Percentiles rank a stretch among this genome's conserved stretches.
These are phyloP conservation scores for Syngnathus rostellatus DNA, from an alignment of 2,797 vertebrate genomes.

Conservation along the genomic window DNA sequence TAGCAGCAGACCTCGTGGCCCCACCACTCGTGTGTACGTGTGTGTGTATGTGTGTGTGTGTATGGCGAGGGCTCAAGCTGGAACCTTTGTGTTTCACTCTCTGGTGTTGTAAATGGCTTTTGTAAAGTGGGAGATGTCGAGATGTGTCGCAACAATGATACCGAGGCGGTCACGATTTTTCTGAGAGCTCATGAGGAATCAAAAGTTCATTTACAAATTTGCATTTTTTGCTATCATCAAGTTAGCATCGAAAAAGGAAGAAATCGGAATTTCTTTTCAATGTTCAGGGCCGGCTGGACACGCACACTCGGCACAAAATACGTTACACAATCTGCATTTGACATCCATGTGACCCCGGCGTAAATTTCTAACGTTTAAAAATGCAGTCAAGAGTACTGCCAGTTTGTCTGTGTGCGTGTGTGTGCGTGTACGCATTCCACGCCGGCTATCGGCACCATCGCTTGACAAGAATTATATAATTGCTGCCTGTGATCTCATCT, in stretches of 20 bases:
- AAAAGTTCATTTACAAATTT: not conserved
- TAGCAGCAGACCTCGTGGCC: conserved; percentile 60
- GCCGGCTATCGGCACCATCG: conserved; percentile 82
- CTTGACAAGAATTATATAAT: conserved; percentile 96
- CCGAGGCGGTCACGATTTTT: not conserved
- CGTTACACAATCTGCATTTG: conserved; percentile 70
- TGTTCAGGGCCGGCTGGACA: conserved; percentile 16
- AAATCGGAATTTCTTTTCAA: conserved; percentile 64
- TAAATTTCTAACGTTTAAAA: conserved; percentile 74
- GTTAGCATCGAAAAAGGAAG: conserved; percentile 18
- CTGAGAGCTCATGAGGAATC: not conserved
- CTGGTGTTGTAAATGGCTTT: conserved; percentile 45
- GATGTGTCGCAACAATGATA: not conserved
- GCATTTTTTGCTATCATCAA: not conserved
- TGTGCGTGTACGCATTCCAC: conserved; percentile 68
- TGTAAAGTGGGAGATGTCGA: conserved; percentile 41
- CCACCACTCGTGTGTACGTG: conserved; percentile 35
- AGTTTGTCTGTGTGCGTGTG: conserved; percentile 18
- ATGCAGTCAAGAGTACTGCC: conserved; percentile 71
- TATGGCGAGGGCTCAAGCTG: conserved; percentile 33
- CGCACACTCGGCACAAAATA: conserved; percentile 8
- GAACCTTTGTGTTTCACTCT: conserved; percentile 47
- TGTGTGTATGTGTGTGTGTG: conserved; percentile 10
- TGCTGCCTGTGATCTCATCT: conserved; percentile 88
- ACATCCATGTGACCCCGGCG: conserved; percentile 73